Conservation (phyloP, 64 coral and sea anemone genomes). For the Stichodactyla helianthus region DNA sequence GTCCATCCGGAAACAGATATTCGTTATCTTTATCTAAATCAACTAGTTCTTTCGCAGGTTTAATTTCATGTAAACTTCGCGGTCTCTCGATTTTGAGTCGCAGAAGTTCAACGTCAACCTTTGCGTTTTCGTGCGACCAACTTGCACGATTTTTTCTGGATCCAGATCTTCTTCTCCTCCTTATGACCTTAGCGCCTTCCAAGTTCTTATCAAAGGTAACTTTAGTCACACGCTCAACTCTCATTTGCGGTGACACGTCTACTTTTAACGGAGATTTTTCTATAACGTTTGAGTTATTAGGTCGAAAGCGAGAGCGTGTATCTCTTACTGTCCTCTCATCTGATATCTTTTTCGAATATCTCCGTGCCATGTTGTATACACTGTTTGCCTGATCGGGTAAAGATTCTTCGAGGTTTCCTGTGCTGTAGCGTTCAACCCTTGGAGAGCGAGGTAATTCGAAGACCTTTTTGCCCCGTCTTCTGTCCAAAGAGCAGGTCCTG, state of each 20-base stretch:
- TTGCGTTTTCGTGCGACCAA: constrained; percentile 59
- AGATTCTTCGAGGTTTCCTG: not conserved
- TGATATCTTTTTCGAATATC: constrained; percentile 56
- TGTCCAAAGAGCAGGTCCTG: constrained; percentile 14
- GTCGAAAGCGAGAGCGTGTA: constrained; percentile 19
- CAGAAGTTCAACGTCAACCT: constrained; percentile 27
- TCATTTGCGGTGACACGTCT: constrained; percentile 50
- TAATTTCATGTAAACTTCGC: constrained; percentile 49
- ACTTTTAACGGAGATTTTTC: not conserved
- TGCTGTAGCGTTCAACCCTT: not conserved
- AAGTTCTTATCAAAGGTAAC: constrained; percentile 42
- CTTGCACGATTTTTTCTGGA: constrained; percentile 34
- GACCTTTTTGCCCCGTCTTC: constrained; percentile 4
- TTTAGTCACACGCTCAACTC: constrained; percentile 45
- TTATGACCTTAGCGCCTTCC: constrained; percentile 36
- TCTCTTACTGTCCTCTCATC: constrained; percentile 35
- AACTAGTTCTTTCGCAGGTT: constrained; percentile 35
- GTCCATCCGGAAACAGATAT: constrained; percentile 8
- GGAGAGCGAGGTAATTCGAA: constrained; percentile 7
- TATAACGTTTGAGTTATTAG: not conserved
- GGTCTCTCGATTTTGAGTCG: constrained; percentile 32
- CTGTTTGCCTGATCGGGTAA: constrained; percentile 3
- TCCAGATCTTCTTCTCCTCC: constrained; percentile 43
- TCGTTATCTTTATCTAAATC: constrained; percentile 24
- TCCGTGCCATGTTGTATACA: constrained; percentile 73